A percentile compares a stretch with the other conserved stretches of the same genome.
Evolutionary conservation across 1,140 invertebrate species (phyloP).

Genomic region (Cheumatopsyche charites): DNA sequence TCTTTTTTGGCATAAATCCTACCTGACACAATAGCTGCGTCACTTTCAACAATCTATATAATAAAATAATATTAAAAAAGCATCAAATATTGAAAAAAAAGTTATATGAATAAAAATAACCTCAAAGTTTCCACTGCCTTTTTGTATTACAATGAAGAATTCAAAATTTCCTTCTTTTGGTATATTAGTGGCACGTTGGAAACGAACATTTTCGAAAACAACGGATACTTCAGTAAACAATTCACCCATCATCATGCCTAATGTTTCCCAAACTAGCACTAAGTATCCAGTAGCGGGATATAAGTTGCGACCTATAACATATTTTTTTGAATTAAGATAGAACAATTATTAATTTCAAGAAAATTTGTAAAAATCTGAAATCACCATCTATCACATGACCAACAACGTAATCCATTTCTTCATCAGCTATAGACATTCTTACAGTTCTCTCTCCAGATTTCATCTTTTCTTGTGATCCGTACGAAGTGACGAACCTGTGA

Average conservation of each 20-base stretch:
- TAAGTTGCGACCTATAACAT: conserved; percentile 71
- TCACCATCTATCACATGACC: conserved; percentile 87
- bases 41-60: conserved; percentile 74
- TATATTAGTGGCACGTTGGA: conserved; percentile 82
- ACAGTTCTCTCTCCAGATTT: conserved; percentile 69
- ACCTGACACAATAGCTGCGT: conserved; percentile 79
- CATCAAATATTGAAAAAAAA: conserved; percentile 10
- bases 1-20: conserved; percentile 64
- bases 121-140: conserved; percentile 83
- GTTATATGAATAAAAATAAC: conserved; percentile 51
- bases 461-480: conserved; percentile 66
- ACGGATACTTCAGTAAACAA: conserved; percentile 77
- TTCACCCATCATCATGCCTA: conserved; percentile 77
- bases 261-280: conserved; percentile 84
- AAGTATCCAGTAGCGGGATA: conserved; percentile 91
- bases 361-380: neutral
- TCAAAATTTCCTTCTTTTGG: conserved; percentile 72
- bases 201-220: conserved; percentile 85
- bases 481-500: conserved; percentile 68
- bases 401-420: conserved; percentile 75
- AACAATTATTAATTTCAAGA: too few species aligned
- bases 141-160: conserved; percentile 82
- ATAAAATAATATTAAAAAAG: neutral
- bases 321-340: neutral
- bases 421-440: conserved; percentile 67